phyloP scores from a whole-genome alignment of 2,113 vertebrate genomes.

The Ascaphus truei region DNA sequence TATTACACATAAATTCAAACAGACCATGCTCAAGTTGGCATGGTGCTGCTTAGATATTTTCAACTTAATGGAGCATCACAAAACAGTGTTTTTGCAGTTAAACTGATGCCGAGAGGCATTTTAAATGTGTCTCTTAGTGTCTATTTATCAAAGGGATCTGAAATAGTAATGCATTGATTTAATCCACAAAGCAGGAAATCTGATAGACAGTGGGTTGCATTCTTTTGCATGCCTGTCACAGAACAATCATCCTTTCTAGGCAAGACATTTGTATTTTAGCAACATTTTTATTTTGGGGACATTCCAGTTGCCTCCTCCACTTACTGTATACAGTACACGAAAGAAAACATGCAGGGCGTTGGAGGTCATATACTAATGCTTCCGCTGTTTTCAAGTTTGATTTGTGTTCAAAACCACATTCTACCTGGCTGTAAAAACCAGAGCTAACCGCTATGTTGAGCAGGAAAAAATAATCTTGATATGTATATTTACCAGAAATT shows the following conservation, averaged over 20 bases:
- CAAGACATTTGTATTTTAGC: conserved; percentile 1
- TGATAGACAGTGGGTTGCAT: conserved; percentile 16
- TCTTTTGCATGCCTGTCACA: conserved; percentile 19
- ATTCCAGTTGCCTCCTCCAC: neutral
- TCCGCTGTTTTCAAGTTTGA: too few relatives aligned
- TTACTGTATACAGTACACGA: neutral
- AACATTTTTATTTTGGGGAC: neutral
- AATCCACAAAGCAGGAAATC: conserved; percentile 26
- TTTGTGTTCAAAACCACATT: too few relatives aligned
- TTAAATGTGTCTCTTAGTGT: conserved; percentile 25
- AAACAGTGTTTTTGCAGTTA: conserved; percentile 17
- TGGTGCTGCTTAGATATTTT: conserved; percentile 21
- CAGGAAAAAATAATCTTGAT: too few relatives aligned
- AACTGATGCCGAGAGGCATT: conserved; percentile 21
- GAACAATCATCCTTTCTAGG: neutral
- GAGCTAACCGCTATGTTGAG: too few relatives aligned
- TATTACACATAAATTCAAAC: neutral
- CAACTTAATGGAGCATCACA: conserved; percentile 28
- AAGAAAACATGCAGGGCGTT: conserved; percentile 10
- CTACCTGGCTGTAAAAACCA: too few relatives aligned
- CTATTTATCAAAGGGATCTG: conserved; percentile 28
- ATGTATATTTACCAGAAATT: too few relatives aligned
- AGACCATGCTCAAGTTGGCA: neutral
- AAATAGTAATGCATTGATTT: conserved; percentile 28
- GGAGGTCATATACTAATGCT: neutral